Conservation (phyloP, 2,888 invertebrate species). For the Hypomecis atomaria region DNA sequence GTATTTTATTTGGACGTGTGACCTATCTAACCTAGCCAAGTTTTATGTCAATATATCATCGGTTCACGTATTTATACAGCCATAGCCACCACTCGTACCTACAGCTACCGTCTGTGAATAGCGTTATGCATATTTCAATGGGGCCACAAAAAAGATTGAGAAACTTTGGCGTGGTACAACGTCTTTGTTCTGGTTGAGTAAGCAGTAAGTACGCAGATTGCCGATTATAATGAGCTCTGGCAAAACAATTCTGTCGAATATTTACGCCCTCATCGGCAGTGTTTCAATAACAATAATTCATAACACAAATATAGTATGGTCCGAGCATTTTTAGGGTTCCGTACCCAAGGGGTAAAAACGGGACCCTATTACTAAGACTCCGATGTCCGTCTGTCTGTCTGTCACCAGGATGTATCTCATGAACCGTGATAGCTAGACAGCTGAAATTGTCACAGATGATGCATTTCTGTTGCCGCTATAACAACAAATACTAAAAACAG, state of each 20-base stretch:
- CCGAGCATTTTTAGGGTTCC: background rate
- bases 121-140: slow-evolving; percentile 27
- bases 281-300: slow-evolving; percentile 13
- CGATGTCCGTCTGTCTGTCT: too few relatives aligned
- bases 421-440: too few relatives aligned
- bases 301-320: slow-evolving; percentile 15
- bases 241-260: slow-evolving; percentile 47
- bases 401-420: too few relatives aligned
- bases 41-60: background rate
- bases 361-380: too few relatives aligned
- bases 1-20: background rate
- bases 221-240: slow-evolving; percentile 46
- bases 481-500: too few relatives aligned
- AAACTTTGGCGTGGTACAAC: slow-evolving; percentile 25
- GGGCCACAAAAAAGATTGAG: slow-evolving; percentile 30
- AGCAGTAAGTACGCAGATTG: slow-evolving; percentile 16
- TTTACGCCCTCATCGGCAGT: slow-evolving; percentile 40
- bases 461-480: too few relatives aligned
- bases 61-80: slow-evolving; percentile 14
- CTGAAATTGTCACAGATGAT: too few relatives aligned
- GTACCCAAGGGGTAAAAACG: too few relatives aligned
- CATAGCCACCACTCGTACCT: slow-evolving; percentile 1
- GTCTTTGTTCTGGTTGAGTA: slow-evolving; percentile 34
- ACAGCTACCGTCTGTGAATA: slow-evolving; percentile 10
- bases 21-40: background rate